These are phyloP conservation scores for Leucophenga varia DNA, from an alignment of 1,140 invertebrate species.

Conservation along the genomic window DNA sequence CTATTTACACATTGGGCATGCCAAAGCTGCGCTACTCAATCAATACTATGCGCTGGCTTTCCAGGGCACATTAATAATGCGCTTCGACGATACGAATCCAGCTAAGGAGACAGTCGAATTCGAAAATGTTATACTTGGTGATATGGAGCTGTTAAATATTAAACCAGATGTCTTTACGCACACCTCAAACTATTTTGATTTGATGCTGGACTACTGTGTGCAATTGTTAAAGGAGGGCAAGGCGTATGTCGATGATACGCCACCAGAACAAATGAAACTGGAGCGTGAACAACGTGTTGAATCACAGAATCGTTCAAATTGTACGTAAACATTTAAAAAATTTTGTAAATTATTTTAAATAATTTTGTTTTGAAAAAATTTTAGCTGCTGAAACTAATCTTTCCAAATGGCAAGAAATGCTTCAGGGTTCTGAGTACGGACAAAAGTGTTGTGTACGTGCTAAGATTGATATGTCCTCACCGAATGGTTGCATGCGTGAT, in stretches of 20 bases:
- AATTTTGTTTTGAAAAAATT: constrained; percentile 9
- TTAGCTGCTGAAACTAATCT: constrained; percentile 85
- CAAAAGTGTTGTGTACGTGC: constrained; percentile 91
- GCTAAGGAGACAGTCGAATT: constrained; percentile 99
- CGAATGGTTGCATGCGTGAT: constrained; percentile 96
- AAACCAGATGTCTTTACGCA: constrained; percentile 92
- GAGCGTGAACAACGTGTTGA: constrained; percentile 89
- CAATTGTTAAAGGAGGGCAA: constrained; percentile 83
- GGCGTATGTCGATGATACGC: constrained; percentile 97
- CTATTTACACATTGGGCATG: constrained; percentile 98
- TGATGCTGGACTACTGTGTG: constrained; percentile 86
- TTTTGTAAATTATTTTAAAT: not conserved
- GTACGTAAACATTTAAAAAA: constrained; percentile 59
- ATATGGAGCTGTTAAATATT: constrained; percentile 88
- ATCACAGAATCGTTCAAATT: constrained; percentile 83
- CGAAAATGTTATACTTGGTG: constrained; percentile 96
- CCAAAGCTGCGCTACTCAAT: constrained; percentile 97
- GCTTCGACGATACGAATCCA: constrained; percentile 99
- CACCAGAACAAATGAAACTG: constrained; percentile 90
- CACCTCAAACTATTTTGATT: constrained; percentile 96
- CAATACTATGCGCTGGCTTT: constrained; percentile 95
- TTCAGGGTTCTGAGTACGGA: constrained; percentile 75
- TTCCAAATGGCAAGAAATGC: constrained; percentile 94
- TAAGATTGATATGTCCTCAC: constrained; percentile 96
- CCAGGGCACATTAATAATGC: constrained; percentile 94